phyloP scores from a whole-genome alignment of 2,888 invertebrate species.

The Lasioglossum figueresi region DNA sequence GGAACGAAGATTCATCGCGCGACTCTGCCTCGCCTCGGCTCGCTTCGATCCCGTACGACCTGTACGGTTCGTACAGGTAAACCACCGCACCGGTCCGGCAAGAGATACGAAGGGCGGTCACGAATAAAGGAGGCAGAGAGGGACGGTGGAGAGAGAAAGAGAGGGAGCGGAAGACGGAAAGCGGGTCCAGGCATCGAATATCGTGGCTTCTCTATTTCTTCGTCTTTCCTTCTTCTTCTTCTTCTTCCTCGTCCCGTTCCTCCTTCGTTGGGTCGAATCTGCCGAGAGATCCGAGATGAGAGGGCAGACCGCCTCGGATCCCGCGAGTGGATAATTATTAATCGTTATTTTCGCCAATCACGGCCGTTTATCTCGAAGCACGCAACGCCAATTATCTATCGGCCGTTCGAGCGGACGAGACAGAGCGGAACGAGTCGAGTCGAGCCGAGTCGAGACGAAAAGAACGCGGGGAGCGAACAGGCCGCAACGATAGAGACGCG shows the following conservation, averaged over 20 bases:
- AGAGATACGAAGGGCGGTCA: slow-evolving; percentile 23
- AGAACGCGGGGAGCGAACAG: slow-evolving; percentile 12
- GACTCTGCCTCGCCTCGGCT: neutral
- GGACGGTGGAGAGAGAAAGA: slow-evolving; percentile 1
- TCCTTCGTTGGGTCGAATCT: slow-evolving; percentile 53
- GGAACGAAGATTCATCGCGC: slow-evolving; percentile 11
- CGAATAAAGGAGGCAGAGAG: neutral
- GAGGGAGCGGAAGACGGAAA: slow-evolving; percentile 45
- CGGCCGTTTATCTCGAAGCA: slow-evolving; percentile 82
- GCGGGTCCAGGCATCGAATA: slow-evolving; percentile 57
- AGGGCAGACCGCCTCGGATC: slow-evolving; percentile 78
- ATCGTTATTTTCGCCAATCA: slow-evolving; percentile 83
- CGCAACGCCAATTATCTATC: slow-evolving; percentile 83
- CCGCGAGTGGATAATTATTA: slow-evolving; percentile 82
- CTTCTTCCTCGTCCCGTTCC: neutral
- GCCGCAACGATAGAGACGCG: slow-evolving; percentile 7
- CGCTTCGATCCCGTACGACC: neutral
- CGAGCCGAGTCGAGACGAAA: slow-evolving; percentile 3
- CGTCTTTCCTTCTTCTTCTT: slow-evolving; percentile 2
- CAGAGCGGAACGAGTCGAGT: slow-evolving; percentile 37
- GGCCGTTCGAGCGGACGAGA: slow-evolving; percentile 69
- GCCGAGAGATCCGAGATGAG: slow-evolving; percentile 73
- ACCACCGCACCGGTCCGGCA: slow-evolving; percentile 13
- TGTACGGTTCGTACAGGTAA: slow-evolving; percentile 11
- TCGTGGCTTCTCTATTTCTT: slow-evolving; percentile 49